Evolutionary conservation across 1,140 invertebrate genomes (phyloP).

Genomic region (Augochlora pura): DNA sequence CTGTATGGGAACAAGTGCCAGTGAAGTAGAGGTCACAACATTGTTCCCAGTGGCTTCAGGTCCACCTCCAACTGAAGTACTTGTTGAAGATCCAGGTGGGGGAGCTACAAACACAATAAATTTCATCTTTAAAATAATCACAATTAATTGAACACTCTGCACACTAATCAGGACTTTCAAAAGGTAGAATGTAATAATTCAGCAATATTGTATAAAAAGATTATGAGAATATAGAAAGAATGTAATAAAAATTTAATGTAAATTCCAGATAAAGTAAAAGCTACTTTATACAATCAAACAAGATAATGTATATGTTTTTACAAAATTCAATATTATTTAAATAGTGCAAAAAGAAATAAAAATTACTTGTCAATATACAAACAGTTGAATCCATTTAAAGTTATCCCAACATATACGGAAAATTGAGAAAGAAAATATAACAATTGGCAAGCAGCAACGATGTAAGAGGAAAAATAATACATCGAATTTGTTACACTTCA

Average conservation of each 20-base stretch:
- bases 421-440: too few relatives aligned
- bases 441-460: too few relatives aligned
- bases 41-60: slow-evolving; percentile 75
- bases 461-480: background rate
- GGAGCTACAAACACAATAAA: slow-evolving; percentile 68
- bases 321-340: background rate
- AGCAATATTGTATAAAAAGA: too few relatives aligned
- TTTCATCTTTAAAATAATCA: background rate
- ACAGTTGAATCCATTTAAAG: background rate
- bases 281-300: too few relatives aligned
- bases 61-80: slow-evolving; percentile 76
- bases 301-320: background rate
- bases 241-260: too few relatives aligned
- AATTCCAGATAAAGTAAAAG: too few relatives aligned
- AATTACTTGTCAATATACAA: background rate
- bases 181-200: background rate
- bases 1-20: slow-evolving; percentile 77
- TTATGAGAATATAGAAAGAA: too few relatives aligned
- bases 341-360: background rate
- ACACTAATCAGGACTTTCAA: too few relatives aligned
- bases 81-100: slow-evolving; percentile 78
- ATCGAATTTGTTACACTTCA: background rate
- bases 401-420: too few relatives aligned
- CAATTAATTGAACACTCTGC: too few relatives aligned
- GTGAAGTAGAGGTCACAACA: slow-evolving; percentile 74